Conservation (phyloP, 2,888 invertebrate genomes). For the Ypsolopha scabrella region DNA sequence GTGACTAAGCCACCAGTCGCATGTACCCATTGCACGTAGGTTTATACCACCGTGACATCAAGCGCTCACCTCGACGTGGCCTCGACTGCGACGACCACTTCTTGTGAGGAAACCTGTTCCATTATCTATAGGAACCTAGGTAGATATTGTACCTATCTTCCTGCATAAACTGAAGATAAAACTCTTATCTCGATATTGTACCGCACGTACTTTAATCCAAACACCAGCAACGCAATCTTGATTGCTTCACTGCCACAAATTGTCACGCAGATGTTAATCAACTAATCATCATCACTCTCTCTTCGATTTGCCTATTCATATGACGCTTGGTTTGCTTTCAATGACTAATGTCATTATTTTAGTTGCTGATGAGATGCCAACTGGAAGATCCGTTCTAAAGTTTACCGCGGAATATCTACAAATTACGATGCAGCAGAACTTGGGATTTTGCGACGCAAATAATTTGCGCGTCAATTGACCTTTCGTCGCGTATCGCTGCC, state of each 20-base stretch:
- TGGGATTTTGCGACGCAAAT: conserved; percentile 59
- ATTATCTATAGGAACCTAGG: background rate
- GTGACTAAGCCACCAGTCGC: conserved; percentile 46
- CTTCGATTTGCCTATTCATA: too few species aligned
- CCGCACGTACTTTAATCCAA: too few species aligned
- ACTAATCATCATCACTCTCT: too few species aligned
- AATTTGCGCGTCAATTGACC: conserved; percentile 71
- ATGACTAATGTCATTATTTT: too few species aligned
- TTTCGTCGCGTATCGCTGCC: conserved; percentile 60
- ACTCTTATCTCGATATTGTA: too few species aligned
- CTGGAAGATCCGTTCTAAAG: too few species aligned
- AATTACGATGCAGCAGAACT: background rate
- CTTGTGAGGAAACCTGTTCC: conserved; percentile 54
- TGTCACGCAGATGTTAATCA: too few species aligned
- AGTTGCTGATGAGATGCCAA: too few species aligned
- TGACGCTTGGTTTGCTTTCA: too few species aligned
- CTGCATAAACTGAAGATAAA: background rate
- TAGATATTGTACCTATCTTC: background rate
- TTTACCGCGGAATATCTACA: too few species aligned
- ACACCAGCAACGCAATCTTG: too few species aligned
- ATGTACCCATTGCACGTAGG: conserved; percentile 20
- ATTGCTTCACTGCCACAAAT: too few species aligned
- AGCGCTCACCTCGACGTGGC: conserved; percentile 55
- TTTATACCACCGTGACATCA: conserved; percentile 24
- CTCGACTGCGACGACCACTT: conserved; percentile 48